phyloP scores from a whole-genome alignment of 1,140 invertebrate genomes.

The Branchinecta lindahli region DNA sequence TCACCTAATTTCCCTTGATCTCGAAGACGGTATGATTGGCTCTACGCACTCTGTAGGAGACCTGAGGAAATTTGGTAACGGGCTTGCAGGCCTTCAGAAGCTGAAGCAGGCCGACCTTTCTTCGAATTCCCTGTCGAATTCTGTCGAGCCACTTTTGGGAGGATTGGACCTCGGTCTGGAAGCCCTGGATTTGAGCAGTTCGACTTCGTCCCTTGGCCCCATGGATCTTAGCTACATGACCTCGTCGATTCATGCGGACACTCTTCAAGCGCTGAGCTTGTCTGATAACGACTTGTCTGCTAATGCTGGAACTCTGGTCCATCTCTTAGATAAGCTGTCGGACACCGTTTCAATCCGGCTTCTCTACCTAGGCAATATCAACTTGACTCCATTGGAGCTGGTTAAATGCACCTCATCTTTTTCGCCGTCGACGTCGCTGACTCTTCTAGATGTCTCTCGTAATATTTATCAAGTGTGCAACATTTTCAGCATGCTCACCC shows the following conservation, averaged over 20 bases:
- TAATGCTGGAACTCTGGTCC: neutral
- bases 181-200: neutral
- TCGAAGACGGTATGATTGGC: neutral
- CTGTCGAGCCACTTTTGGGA: neutral
- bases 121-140: neutral
- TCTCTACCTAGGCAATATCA: neutral
- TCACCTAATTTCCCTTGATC: neutral
- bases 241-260: neutral
- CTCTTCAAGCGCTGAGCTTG: neutral
- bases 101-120: neutral
- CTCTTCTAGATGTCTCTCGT: neutral
- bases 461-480: neutral
- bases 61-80: neutral
- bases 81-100: neutral
- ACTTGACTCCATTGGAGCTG: neutral
- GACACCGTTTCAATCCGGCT: constrained; percentile 1
- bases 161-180: neutral
- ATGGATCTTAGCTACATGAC: neutral
- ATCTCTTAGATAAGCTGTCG: neutral
- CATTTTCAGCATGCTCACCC: neutral
- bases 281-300: neutral
- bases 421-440: neutral
- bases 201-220: neutral
- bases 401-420: neutral
- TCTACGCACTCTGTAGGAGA: neutral